Base-by-base conservation (phyloP, 2,888 invertebrate species). In the Phortica magna region DNA sequence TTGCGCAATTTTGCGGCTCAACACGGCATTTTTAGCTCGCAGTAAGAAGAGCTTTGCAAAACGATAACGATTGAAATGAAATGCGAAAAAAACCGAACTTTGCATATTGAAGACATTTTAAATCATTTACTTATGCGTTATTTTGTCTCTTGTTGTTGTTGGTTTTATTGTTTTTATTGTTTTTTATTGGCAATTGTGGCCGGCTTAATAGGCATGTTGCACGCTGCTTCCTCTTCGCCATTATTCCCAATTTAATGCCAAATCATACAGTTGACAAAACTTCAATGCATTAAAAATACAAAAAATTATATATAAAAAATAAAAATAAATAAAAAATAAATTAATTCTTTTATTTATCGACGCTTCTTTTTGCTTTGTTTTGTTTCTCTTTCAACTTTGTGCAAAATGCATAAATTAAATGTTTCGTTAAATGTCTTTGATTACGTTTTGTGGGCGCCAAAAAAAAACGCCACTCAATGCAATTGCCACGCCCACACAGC, bases 1-100 rank as follows among this genome's bases (percentile, higher is more conserved):
- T 82, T 83, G 72, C 78, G 79, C 78, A 22, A 22, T 55, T 74
- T 68, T 68, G 43, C 43, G 61, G 61, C 61, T 61, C 61, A 61
- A 61, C 22, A 19, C 48, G 48, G 7, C 48, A 48, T 12, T 48
- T 48, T 12, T 14, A 14, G 10, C 48, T 48, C 10, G 7, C 48
- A 48, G 48, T 14, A 48, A 48, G 10, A 48, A 48, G 31, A 31
- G 31, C 31, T 31, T 31, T 31, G 3, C 14, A 14, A 48, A 48
- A 48, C 7, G 48, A 14, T 48, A n/a, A 42, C 67, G 67, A 43
- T 67, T 67, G 67, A 67, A 41, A 42, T 67, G 41, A 48, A 67
- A 67, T 67, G 67, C 42, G n/a, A 67, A 42, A 42, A 67, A 67
- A 0, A 12, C 7, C 3, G 7, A 31, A 31, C 31, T 31, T 31